Conservation (phyloP, 2,797 vertebrate genomes). For the Simalia tracyae region DNA sequence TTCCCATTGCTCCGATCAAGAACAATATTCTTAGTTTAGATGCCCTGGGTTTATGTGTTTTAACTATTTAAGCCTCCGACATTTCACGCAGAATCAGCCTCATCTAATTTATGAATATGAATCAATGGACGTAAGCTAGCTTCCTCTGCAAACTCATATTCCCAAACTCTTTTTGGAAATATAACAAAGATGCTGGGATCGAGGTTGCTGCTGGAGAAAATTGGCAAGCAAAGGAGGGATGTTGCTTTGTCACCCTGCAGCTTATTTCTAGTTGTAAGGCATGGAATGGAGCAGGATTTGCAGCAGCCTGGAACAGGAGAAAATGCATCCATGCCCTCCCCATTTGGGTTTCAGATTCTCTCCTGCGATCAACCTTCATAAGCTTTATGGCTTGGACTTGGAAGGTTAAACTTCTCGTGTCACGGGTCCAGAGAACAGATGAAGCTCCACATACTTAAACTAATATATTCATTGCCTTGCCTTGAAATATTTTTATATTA, state of each 20-base stretch:
- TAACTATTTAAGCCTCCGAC: neutral
- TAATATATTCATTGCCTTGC: no score
- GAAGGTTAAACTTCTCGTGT: neutral
- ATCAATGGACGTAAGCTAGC: neutral
- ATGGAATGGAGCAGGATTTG: neutral
- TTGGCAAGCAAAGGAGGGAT: no score
- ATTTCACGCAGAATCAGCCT: neutral
- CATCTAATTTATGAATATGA: neutral
- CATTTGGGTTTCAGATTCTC: neutral
- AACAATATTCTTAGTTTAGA: neutral
- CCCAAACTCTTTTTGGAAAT: neutral
- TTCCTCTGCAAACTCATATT: neutral
- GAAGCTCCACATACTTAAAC: neutral
- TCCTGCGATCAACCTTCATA: neutral
- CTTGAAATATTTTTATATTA: neutral
- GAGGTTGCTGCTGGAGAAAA: neutral
- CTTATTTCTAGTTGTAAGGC: neutral
- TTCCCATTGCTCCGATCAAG: neutral
- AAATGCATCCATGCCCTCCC: neutral
- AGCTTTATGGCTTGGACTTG: neutral
- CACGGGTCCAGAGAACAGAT: neutral
- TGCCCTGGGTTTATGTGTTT: neutral
- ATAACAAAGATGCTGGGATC: neutral
- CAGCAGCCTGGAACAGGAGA: neutral
- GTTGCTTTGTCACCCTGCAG: no score